A percentile compares a stretch with the other conserved stretches of the same genome.
These are phyloP conservation scores for Drosophila infuscata DNA, from an alignment of 2,888 invertebrate species.

Conservation along the genomic window DNA sequence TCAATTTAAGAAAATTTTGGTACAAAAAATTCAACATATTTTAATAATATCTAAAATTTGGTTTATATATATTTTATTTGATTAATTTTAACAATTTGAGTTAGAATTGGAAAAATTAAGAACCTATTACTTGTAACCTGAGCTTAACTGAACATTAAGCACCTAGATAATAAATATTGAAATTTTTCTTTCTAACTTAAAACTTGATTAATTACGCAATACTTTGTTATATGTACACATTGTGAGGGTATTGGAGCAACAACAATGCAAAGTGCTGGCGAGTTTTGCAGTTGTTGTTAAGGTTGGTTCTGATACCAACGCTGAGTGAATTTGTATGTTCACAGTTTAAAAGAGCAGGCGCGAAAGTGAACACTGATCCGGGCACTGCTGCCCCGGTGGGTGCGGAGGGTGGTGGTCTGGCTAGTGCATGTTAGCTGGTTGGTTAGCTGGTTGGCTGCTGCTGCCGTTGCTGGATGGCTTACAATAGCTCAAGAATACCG, in stretches of 20 bases:
- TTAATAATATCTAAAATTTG: background rate
- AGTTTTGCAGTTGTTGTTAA: conserved; percentile 46
- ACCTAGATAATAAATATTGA: background rate
- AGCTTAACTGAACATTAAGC: background rate
- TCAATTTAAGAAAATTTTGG: background rate
- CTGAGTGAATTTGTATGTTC: conserved; percentile 84
- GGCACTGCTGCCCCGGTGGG: conserved; percentile 9
- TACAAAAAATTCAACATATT: background rate
- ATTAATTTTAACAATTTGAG: background rate
- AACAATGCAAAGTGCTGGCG: background rate
- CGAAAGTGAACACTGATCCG: conserved; percentile 76
- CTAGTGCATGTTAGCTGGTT: conserved; percentile 44
- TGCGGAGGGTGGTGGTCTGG: conserved; percentile 6
- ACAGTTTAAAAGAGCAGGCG: conserved; percentile 81
- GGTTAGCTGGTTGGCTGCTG: conserved; percentile 41
- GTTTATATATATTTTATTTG: background rate
- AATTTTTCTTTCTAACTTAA: background rate
- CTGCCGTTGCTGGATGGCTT: conserved; percentile 55
- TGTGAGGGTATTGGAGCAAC: conserved; percentile 33
- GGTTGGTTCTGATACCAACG: conserved; percentile 77
- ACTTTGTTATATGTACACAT: background rate
- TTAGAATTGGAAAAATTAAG: background rate
- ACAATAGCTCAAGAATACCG: conserved; percentile 84
- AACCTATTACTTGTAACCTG: background rate
- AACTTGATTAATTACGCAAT: background rate